Conservation (phyloP, 2,797 vertebrate genomes). For the Cynopterus sphinx region DNA sequence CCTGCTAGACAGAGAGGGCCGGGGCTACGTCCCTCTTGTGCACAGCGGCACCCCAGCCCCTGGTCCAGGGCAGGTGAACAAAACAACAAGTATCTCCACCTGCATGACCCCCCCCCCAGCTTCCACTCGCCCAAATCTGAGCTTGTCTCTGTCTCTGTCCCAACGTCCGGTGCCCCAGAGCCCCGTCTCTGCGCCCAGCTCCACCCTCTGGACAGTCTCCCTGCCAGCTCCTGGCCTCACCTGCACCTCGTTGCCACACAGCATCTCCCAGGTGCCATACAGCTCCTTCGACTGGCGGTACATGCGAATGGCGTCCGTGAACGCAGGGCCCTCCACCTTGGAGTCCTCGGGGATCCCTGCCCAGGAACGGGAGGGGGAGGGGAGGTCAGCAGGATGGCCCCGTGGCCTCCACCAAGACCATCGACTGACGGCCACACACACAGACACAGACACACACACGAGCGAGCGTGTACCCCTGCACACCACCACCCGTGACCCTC, state of each 20-base stretch:
- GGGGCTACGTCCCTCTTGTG: neutral
- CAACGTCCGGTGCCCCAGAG: neutral
- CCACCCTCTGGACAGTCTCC: neutral
- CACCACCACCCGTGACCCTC: neutral
- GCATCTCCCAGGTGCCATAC: constrained; percentile 98
- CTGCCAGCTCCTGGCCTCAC: constrained; percentile 78
- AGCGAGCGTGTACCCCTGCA: neutral
- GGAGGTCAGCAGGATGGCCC: neutral
- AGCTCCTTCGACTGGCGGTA: constrained; percentile 92
- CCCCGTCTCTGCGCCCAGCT: neutral
- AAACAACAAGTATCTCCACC: neutral
- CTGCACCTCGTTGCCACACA: constrained; percentile 94
- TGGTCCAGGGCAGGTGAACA: neutral
- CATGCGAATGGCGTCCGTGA: constrained; percentile 92
- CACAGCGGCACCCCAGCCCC: no score
- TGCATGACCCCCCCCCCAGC: neutral
- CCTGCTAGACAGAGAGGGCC: neutral
- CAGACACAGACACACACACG: neutral
- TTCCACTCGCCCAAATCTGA: neutral
- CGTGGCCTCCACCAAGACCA: neutral
- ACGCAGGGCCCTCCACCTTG: constrained; percentile 93
- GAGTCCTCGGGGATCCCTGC: constrained; percentile 93
- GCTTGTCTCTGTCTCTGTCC: neutral
- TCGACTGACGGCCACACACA: neutral
- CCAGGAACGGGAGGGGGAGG: rapidly evolving